These are phyloP conservation scores for Onthophagus taurus DNA, from an alignment of 1,140 invertebrate genomes.

Conservation along the genomic window DNA sequence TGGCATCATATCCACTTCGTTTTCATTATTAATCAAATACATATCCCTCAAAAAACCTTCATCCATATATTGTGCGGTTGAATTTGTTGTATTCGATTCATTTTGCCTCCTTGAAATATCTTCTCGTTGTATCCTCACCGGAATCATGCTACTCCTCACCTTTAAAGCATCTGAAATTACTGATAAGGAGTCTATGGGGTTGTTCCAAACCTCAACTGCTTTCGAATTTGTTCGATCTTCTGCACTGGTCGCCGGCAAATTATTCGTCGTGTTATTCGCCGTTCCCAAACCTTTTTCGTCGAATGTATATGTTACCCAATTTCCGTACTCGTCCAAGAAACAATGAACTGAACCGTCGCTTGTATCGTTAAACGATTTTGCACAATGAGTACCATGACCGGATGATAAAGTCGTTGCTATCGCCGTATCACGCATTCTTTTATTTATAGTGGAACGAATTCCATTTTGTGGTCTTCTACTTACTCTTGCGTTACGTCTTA, in stretches of 20 bases:
- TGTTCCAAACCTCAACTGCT: constrained; percentile 32
- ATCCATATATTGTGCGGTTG: neutral
- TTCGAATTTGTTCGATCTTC: constrained; percentile 20
- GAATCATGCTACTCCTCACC: constrained; percentile 17
- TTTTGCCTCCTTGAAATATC: neutral
- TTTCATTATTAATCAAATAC: constrained; percentile 9
- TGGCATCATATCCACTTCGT: constrained; percentile 17
- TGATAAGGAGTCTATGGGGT: constrained; percentile 42
- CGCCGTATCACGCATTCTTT: constrained; percentile 20
- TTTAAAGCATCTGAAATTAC: constrained; percentile 15
- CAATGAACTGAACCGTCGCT: constrained; percentile 80
- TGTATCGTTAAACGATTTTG: constrained; percentile 78
- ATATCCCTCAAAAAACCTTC: constrained; percentile 6
- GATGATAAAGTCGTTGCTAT: constrained; percentile 32
- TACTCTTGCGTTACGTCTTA: constrained; percentile 20
- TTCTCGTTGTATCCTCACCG: neutral
- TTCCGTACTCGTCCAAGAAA: constrained; percentile 62
- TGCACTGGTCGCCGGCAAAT: neutral
- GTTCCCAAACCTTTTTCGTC: constrained; percentile 60
- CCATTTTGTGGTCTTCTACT: constrained; percentile 19
- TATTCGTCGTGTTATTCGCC: constrained; percentile 15
- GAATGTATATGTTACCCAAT: constrained; percentile 77
- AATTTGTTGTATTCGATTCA: neutral
- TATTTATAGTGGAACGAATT: neutral
- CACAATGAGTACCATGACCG: constrained; percentile 55